Conservation (phyloP, 2,888 invertebrate genomes). For the Drosophila ustulata region DNA sequence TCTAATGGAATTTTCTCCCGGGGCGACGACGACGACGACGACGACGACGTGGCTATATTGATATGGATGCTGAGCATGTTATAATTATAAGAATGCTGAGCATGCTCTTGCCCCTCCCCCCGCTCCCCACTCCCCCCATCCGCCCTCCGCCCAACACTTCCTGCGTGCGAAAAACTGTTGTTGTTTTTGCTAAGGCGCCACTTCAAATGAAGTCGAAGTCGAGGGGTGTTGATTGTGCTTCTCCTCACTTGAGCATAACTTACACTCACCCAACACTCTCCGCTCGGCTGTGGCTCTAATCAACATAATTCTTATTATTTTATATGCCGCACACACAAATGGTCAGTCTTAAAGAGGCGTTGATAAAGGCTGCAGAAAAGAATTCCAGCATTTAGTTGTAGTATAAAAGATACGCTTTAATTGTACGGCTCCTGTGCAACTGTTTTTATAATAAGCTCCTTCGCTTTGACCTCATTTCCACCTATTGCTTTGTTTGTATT, state of each 20-base stretch:
- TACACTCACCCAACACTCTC: slow-evolving; percentile 1
- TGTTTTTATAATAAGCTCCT: slow-evolving; percentile 4
- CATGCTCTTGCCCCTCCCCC: slow-evolving; percentile 49
- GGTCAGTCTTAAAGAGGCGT: slow-evolving; percentile 18
- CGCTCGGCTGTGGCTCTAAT: slow-evolving; percentile 45
- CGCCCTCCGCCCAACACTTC: not conserved
- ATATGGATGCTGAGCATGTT: slow-evolving; percentile 74
- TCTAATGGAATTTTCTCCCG: slow-evolving; percentile 76
- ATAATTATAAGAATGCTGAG: slow-evolving; percentile 79
- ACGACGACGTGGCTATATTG: slow-evolving; percentile 55
- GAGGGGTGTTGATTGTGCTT: slow-evolving; percentile 52
- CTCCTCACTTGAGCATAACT: slow-evolving; percentile 32
- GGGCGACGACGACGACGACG: slow-evolving; percentile 25
- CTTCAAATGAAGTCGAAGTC: slow-evolving; percentile 25
- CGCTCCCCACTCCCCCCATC: not conserved
- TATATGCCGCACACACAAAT: slow-evolving; percentile 46
- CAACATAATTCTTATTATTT: slow-evolving; percentile 64
- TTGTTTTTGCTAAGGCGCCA: slow-evolving; percentile 19
- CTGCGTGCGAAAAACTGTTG: slow-evolving; percentile 45
- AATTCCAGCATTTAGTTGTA: not conserved
- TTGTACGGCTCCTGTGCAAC: not conserved
- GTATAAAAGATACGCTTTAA: not conserved
- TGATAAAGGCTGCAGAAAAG: slow-evolving; percentile 13
- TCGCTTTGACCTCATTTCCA: slow-evolving; percentile 4
- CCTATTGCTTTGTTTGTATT: not conserved